Conservation (phyloP, 2,888 invertebrate species). For the Neria commutata region DNA sequence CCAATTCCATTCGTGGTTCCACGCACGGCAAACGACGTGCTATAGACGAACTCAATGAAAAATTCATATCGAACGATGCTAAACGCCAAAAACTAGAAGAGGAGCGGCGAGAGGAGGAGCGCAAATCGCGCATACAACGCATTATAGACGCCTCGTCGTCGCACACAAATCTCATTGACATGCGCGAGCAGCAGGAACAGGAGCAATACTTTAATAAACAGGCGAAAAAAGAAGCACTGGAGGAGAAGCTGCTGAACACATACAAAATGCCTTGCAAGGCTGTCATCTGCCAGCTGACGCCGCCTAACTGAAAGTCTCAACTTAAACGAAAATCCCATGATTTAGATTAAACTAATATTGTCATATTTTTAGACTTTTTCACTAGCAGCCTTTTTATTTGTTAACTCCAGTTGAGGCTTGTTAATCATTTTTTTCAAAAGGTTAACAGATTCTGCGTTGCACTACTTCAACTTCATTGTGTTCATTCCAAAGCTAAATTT, state of each 20-base stretch:
- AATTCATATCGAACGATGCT: slow-evolving; percentile 58
- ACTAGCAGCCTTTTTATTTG: too few relatives aligned
- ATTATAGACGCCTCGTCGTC: slow-evolving; percentile 77
- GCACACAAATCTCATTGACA: slow-evolving; percentile 74
- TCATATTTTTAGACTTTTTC: too few relatives aligned
- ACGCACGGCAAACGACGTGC: slow-evolving; percentile 66
- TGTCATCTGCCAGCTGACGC: slow-evolving; percentile 81
- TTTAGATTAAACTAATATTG: too few relatives aligned
- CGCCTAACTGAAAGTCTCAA: too few relatives aligned
- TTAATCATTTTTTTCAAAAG: too few relatives aligned
- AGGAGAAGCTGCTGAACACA: slow-evolving; percentile 89
- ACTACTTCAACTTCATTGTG: too few relatives aligned
- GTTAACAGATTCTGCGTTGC: too few relatives aligned
- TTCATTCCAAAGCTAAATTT: too few relatives aligned
- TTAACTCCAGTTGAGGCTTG: too few relatives aligned
- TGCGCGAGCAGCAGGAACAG: slow-evolving; percentile 76
- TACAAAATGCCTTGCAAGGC: slow-evolving; percentile 87
- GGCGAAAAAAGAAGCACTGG: slow-evolving; percentile 90
- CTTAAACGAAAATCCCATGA: too few relatives aligned
- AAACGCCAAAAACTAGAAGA: slow-evolving; percentile 63
- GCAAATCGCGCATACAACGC: slow-evolving; percentile 74
- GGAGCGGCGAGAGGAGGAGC: slow-evolving; percentile 62
- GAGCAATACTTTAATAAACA: slow-evolving; percentile 87
- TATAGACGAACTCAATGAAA: slow-evolving; percentile 63
- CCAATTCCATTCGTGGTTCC: slow-evolving; percentile 72